These are phyloP conservation scores for Xyliphius kryptos DNA, from an alignment of 2,113 vertebrate species.

Conservation along the genomic window DNA sequence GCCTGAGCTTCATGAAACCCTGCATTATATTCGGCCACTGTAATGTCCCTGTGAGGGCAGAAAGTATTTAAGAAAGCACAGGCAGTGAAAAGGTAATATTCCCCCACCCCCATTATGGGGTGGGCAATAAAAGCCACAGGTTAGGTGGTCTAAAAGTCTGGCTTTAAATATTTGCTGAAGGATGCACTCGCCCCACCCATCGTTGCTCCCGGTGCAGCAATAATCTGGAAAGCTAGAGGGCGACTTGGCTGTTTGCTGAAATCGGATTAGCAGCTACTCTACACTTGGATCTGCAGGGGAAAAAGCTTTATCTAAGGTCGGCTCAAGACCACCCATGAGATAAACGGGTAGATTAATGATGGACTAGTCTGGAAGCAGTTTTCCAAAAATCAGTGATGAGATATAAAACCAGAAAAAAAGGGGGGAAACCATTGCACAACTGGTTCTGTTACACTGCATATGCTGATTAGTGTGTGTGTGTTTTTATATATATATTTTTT, in stretches of 20 bases:
- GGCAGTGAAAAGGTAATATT: conserved; percentile 72
- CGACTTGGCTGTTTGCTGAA: conserved; percentile 70
- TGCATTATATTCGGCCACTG: conserved; percentile 78
- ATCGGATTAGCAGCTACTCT: conserved; percentile 76
- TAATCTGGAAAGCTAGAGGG: conserved; percentile 52
- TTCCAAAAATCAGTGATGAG: conserved; percentile 42
- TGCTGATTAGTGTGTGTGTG: too few relatives aligned
- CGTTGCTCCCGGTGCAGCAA: conserved; percentile 49
- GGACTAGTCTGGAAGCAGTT: conserved; percentile 34
- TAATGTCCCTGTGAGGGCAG: conserved; percentile 69
- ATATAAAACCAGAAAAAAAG: conserved; percentile 37
- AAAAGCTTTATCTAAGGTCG: conserved; percentile 61
- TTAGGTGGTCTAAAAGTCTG: conserved; percentile 67
- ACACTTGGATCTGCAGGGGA: conserved; percentile 65
- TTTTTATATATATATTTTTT: too few relatives aligned
- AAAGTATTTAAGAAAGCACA: conserved; percentile 64
- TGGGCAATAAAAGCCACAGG: conserved; percentile 62
- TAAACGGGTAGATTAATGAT: conserved; percentile 69
- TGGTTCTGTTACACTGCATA: too few relatives aligned
- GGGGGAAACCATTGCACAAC: conserved; percentile 12
- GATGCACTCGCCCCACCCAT: conserved; percentile 52
- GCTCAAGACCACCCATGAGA: conserved; percentile 75
- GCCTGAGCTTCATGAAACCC: conserved; percentile 77
- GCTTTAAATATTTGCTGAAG: conserved; percentile 69
- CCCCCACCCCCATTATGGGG: conserved; percentile 64